A percentile compares a stretch with the other conserved stretches of the same genome.
Conservation (phyloP, 2,797 vertebrate species). For the Nyctibius grandis region DNA sequence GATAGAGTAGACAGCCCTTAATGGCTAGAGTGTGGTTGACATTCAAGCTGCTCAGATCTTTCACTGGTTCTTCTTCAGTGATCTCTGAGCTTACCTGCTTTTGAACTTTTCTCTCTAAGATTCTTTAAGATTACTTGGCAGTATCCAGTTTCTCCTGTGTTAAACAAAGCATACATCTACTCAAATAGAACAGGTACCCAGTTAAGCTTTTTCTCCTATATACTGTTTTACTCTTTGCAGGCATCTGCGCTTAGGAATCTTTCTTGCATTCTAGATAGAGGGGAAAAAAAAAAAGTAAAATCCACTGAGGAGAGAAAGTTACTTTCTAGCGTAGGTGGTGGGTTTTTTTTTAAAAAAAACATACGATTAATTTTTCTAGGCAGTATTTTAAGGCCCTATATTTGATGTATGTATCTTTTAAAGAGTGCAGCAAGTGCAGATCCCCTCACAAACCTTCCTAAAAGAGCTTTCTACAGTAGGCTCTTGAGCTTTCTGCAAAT, state of each 20-base stretch:
- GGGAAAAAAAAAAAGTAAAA: not conserved
- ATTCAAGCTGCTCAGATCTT: not conserved
- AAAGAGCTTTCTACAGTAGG: not conserved
- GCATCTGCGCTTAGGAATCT: not conserved
- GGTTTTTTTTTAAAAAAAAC: not conserved
- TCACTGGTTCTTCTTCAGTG: not conserved
- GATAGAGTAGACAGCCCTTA: not conserved
- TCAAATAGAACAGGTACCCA: not conserved
- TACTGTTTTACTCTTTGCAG: not conserved
- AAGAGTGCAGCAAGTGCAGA: not conserved
- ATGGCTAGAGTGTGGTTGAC: not conserved
- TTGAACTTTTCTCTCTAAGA: not conserved
- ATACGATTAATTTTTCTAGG: not conserved
- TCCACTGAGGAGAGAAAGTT: not conserved
- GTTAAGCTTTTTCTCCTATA: not conserved
- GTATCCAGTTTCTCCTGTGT: not conserved
- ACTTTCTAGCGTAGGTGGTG: not conserved
- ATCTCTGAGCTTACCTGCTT: not conserved
- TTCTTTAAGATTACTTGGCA: not conserved
- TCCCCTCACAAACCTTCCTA: not conserved
- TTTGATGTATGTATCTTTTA: not conserved
- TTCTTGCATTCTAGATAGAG: not conserved
- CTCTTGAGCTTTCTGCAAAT: conserved; percentile 16
- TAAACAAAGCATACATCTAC: not conserved
- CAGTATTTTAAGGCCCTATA: not conserved